A percentile compares a stretch with the other conserved stretches of the same genome.
Conservation (phyloP, 1,140 invertebrate genomes). For the Calosoma granatense region DNA sequence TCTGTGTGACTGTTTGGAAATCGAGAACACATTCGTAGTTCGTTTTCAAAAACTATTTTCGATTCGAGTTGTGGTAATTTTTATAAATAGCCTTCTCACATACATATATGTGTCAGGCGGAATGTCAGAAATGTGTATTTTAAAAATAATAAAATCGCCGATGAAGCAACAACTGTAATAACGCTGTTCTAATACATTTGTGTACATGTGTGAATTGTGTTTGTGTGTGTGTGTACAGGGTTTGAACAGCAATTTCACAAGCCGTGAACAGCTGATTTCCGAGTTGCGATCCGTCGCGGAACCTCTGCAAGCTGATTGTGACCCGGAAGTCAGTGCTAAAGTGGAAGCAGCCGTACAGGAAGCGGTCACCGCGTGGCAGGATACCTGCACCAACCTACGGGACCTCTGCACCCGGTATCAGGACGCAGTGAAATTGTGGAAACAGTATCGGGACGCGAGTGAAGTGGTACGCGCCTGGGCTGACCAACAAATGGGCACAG, state of each 20-base stretch:
- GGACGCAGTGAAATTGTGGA: conserved; percentile 64
- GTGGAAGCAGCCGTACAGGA: conserved; percentile 62
- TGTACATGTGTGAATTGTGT: too few species aligned
- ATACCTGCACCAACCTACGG: conserved; percentile 59
- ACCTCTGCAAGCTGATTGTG: conserved; percentile 55
- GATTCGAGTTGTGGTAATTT: too few species aligned
- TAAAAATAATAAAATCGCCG: too few species aligned
- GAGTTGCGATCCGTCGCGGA: conserved; percentile 56
- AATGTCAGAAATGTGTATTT: too few species aligned
- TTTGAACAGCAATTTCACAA: conserved; percentile 50
- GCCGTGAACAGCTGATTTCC: conserved; percentile 56
- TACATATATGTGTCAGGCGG: too few species aligned
- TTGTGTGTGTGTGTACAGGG: too few species aligned
- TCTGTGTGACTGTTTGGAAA: too few species aligned
- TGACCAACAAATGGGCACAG: conserved; percentile 54
- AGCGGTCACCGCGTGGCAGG: conserved; percentile 63
- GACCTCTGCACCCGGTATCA: conserved; percentile 61
- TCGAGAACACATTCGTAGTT: too few species aligned
- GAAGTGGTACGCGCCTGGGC: conserved; percentile 61
- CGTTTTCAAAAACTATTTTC: too few species aligned
- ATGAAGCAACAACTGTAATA: too few species aligned
- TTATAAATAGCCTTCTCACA: too few species aligned
- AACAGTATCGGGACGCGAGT: conserved; percentile 61
- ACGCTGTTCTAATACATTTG: too few species aligned
- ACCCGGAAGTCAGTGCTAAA: conserved; percentile 53